Percentiles rank a stretch among this genome's conserved stretches.
Evolutionary conservation across 2,797 vertebrate species (phyloP).

Genomic region (Nasua narica): DNA sequence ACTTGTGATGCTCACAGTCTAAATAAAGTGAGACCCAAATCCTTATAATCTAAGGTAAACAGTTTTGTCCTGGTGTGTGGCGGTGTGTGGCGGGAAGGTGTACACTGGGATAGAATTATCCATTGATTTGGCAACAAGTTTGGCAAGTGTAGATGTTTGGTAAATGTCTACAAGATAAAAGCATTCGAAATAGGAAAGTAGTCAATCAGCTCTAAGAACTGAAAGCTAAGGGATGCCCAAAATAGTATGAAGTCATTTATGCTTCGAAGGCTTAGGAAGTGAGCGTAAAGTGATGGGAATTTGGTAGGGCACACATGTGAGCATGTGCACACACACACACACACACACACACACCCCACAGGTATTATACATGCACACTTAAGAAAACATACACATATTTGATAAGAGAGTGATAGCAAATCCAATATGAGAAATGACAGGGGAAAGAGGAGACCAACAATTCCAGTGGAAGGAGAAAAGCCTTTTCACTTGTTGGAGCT

Average conservation of each 20-base stretch:
- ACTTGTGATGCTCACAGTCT: constrained; percentile 26
- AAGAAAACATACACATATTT: background rate
- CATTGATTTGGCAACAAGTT: constrained; percentile 25
- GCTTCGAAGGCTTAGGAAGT: background rate
- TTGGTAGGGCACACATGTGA: background rate
- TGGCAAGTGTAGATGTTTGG: constrained; percentile 28
- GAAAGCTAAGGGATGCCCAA: constrained; percentile 46
- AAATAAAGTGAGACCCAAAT: constrained; percentile 60
- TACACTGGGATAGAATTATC: constrained; percentile 47
- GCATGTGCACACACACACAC: accelerated
- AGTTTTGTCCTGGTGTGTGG: constrained; percentile 52
- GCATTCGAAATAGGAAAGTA: constrained; percentile 50
- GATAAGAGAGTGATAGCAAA: background rate
- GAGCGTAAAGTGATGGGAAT: background rate
- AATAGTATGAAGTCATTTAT: constrained; percentile 55
- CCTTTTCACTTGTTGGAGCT: background rate
- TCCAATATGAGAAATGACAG: background rate
- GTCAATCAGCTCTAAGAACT: constrained; percentile 12
- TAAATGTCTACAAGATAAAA: constrained; percentile 54
- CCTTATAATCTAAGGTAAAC: constrained; percentile 62
- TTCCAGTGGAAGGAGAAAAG: background rate
- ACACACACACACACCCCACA: accelerated
- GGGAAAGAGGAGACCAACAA: constrained; percentile 12
- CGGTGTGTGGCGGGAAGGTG: background rate
- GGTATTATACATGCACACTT: background rate